Evolutionary conservation across 1,140 invertebrate genomes (phyloP), one percentile per base, ranked within the genome.

Genomic region (Riptortus pedestris): DNA sequence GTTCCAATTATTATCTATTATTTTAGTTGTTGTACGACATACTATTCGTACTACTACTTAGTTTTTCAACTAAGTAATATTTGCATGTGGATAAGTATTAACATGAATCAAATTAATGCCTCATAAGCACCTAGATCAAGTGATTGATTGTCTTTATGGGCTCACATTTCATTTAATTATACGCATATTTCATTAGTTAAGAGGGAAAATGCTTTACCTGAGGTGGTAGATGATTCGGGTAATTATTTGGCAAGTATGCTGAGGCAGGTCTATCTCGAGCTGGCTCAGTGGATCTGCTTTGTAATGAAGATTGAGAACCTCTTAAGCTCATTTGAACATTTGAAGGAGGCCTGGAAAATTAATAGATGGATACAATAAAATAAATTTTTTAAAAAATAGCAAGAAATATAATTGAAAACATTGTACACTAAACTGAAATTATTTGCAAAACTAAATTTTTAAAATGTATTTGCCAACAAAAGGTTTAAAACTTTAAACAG

Each of bases 241-340:
- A 61, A 29, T 65, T 66, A 60, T 74, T 59, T 0, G 78, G 73
- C 24, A 83, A 72, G 57, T 82, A 79, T 0, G 81, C 81, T 0
- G 81, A 83, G 7, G 79, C 75, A 0, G 81, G 81, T n/a, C 81
- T 72, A 7, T 79, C 78, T 18, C 75, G 71, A 18, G 67, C 66
- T 66, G 77, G 72, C 22, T 61, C 70, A 0, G 74, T 45, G 76
- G 73, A 65, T 67, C 66, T 51, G 58, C 68, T 67, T 33, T 80
- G 77, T 57, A 81, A 65, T 11, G 78, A 77, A 63, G 76, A 77
- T 69, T 80, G 76, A 0, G 79, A 79, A 18, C 79, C 78, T 67
- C 76, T 72, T 27, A 76, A 67, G 66, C 66, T 67, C 28, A 28
- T 61, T 27, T 18, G 60, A 11, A 22, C n/a, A 51, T 22, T 47